These are phyloP conservation scores for Volucella bombylans DNA, from an alignment of 2,888 invertebrate species.

Conservation along the genomic window DNA sequence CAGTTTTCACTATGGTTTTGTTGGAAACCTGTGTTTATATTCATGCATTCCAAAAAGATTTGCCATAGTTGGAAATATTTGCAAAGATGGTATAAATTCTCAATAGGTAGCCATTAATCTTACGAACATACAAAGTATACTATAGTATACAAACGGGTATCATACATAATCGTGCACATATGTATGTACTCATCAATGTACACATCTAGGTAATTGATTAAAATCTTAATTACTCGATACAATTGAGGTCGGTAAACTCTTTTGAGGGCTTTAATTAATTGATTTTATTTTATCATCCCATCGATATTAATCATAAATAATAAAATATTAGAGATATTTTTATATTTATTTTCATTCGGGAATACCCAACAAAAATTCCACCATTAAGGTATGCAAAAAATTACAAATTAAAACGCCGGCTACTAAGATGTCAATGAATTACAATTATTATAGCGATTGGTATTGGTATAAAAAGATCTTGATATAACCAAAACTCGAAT, in stretches of 20 bases:
- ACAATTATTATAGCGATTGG: slow-evolving; percentile 32
- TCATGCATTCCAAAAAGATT: neutral
- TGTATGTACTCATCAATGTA: neutral
- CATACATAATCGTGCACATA: too few species aligned
- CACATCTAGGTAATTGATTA: slow-evolving; percentile 1
- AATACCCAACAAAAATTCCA: neutral
- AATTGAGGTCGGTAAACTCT: slow-evolving; percentile 3
- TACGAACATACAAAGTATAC: too few species aligned
- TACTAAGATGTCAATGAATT: slow-evolving; percentile 29
- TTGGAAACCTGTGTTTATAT: neutral
- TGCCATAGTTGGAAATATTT: neutral
- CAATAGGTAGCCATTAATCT: too few species aligned
- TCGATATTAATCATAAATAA: slow-evolving; percentile 19
- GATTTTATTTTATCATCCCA: slow-evolving; percentile 32
- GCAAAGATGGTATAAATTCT: too few species aligned
- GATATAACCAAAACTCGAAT: slow-evolving; percentile 28
- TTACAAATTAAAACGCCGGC: slow-evolving; percentile 41
- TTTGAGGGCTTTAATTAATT: slow-evolving; percentile 26
- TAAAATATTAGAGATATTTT: neutral
- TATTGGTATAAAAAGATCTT: neutral
- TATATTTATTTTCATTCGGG: neutral
- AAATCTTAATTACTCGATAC: slow-evolving; percentile 38
- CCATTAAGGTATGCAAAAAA: slow-evolving; percentile 1
- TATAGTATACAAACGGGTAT: too few species aligned
- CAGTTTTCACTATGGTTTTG: slow-evolving; percentile 1